Conservation (phyloP, 1,140 invertebrate genomes). For the Orussus abietinus region DNA sequence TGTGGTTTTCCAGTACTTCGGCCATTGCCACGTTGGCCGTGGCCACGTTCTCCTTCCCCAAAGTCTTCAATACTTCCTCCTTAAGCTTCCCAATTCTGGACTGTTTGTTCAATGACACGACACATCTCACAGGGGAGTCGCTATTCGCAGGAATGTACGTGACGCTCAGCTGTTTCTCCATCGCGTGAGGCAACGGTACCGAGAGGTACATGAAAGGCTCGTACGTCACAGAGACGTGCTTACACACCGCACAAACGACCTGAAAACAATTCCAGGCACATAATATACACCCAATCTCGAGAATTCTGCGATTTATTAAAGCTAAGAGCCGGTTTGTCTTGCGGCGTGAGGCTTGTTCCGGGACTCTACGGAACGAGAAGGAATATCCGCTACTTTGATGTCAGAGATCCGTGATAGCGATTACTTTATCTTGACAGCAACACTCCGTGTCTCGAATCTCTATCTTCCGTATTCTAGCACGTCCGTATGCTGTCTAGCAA, state of each 20-base stretch:
- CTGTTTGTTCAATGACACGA: conserved; percentile 62
- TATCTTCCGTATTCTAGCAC: no score
- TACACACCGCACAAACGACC: conserved; percentile 67
- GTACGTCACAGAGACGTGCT: conserved; percentile 66
- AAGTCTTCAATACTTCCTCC: conserved; percentile 52
- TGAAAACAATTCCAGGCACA: conserved; percentile 49
- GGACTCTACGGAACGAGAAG: conserved; percentile 26
- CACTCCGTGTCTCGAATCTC: conserved; percentile 32
- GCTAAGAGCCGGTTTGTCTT: no score
- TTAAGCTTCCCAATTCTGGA: conserved; percentile 60
- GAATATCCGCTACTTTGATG: conserved; percentile 28
- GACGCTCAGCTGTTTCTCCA: conserved; percentile 64
- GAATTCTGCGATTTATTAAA: no score
- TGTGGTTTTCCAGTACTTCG: conserved; percentile 64
- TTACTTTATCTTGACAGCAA: conserved; percentile 10
- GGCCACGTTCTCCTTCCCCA: conserved; percentile 39
- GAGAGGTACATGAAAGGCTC: conserved; percentile 75
- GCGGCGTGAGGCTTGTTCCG: conserved; percentile 24
- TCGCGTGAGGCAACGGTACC: conserved; percentile 65
- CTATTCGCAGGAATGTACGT: conserved; percentile 57
- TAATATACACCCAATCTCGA: no score
- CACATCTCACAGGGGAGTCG: conserved; percentile 51
- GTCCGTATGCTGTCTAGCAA: no score
- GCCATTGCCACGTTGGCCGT: conserved; percentile 58
- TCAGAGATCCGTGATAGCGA: conserved; percentile 36